A percentile compares a stretch with the other conserved stretches of the same genome.
These are phyloP conservation scores for Zosterops hypoxanthus DNA, from an alignment of 2,113 vertebrate genomes.

Conservation along the genomic window DNA sequence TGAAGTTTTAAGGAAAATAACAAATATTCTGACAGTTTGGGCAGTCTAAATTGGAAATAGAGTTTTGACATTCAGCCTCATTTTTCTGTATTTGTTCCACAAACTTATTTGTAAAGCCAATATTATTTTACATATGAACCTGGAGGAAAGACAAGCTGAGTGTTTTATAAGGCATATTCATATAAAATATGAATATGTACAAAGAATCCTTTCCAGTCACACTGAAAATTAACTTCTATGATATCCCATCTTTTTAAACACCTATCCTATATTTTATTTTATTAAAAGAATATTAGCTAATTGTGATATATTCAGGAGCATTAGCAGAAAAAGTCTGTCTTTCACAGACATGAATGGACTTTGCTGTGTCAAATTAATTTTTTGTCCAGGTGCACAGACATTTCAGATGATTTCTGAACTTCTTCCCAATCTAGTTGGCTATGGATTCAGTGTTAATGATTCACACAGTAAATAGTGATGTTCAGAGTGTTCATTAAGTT, in stretches of 20 bases:
- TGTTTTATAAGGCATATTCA: not conserved
- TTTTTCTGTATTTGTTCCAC: constrained; percentile 10
- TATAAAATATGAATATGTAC: not conserved
- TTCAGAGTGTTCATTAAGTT: constrained; percentile 28
- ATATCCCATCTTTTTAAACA: not conserved
- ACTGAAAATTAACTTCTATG: not conserved
- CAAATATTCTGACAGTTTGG: not conserved
- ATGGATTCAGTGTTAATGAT: not conserved
- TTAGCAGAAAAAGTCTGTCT: not conserved
- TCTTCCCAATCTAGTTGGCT: not conserved
- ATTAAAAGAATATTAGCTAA: not conserved
- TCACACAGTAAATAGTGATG: constrained; percentile 10
- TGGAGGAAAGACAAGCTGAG: not conserved
- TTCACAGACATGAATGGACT: not conserved
- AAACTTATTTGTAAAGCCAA: constrained; percentile 4
- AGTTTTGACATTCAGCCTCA: not conserved
- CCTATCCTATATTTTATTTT: not conserved
- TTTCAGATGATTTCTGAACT: constrained; percentile 6
- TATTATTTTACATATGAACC: not conserved
- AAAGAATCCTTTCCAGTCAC: not conserved
- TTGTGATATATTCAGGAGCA: not conserved
- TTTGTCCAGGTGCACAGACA: not conserved
- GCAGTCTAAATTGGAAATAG: not conserved
- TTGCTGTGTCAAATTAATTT: not conserved
- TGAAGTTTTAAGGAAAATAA: not conserved